Conservation (phyloP, 2,888 invertebrate species). For the Microctonus brassicae region DNA sequence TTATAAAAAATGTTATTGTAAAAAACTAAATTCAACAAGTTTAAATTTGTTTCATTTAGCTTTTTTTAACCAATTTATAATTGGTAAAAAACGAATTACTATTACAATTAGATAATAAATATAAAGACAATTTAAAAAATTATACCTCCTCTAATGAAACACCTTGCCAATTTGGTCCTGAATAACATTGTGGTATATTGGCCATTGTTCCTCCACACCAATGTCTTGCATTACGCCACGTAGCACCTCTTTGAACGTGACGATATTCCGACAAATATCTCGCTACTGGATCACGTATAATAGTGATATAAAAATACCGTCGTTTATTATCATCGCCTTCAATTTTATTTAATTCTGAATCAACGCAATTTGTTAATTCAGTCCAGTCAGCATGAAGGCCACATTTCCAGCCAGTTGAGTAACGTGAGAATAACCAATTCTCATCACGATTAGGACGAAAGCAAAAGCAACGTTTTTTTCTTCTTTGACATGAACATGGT, state of each 20-base stretch:
- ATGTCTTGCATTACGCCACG: constrained; percentile 87
- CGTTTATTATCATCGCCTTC: constrained; percentile 86
- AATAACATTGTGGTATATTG: constrained; percentile 88
- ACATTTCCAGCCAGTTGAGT: constrained; percentile 98
- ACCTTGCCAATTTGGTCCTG: constrained; percentile 86
- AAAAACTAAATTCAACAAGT: neutral
- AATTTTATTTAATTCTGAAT: constrained; percentile 90
- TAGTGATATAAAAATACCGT: constrained; percentile 96
- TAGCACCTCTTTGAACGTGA: constrained; percentile 96
- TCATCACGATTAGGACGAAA: constrained; percentile 92
- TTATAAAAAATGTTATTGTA: neutral
- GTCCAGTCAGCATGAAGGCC: constrained; percentile 99
- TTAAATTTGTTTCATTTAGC: neutral
- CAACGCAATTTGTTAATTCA: constrained; percentile 92
- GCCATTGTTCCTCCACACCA: constrained; percentile 77
- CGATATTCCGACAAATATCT: constrained; percentile 96
- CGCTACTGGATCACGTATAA: constrained; percentile 93
- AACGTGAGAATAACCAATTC: constrained; percentile 97
- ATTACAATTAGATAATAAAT: neutral
- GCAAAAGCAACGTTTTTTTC: constrained; percentile 91
- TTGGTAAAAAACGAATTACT: constrained; percentile 11
- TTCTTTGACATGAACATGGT: constrained; percentile 93
- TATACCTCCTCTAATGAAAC: constrained; percentile 79
- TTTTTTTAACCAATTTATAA: neutral
- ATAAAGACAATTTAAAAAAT: constrained; percentile 30